A percentile compares a stretch with the other conserved stretches of the same genome.
phyloP scores from a whole-genome alignment of 2,113 vertebrate genomes.

The Toxostoma redivivum region DNA sequence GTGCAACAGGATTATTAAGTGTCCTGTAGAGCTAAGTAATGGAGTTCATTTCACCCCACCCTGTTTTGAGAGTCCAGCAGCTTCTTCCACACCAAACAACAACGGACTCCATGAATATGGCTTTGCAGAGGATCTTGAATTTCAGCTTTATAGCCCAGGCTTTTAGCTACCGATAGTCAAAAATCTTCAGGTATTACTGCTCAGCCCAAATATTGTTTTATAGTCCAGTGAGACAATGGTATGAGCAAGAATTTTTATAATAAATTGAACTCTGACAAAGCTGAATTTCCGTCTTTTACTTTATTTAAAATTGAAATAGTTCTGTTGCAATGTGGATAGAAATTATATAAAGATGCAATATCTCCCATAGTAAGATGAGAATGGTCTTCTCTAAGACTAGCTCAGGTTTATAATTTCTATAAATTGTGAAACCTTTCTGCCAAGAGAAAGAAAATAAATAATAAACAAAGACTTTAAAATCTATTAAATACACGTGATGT shows the following conservation, averaged over 20 bases:
- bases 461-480: neutral
- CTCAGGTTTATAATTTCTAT: neutral
- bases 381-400: neutral
- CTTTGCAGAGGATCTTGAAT: neutral
- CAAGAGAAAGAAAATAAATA: neutral
- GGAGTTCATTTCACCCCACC: neutral
- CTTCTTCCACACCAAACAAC: neutral
- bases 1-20: neutral
- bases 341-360: neutral
- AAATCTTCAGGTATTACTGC: neutral
- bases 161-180: neutral
- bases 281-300: neutral
- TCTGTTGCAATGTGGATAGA: neutral
- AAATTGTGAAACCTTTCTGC: accelerated
- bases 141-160: neutral
- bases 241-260: neutral
- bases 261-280: neutral
- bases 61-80: neutral
- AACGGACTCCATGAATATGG: neutral
- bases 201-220: neutral
- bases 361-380: neutral
- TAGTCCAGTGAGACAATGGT: neutral
- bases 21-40: neutral
- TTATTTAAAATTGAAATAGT: neutral
- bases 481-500: neutral